Percentiles rank a stretch among this genome's conserved stretches.
phyloP scores from a whole-genome alignment of 1,140 invertebrate genomes.

The Acyrthosiphon pisum region DNA sequence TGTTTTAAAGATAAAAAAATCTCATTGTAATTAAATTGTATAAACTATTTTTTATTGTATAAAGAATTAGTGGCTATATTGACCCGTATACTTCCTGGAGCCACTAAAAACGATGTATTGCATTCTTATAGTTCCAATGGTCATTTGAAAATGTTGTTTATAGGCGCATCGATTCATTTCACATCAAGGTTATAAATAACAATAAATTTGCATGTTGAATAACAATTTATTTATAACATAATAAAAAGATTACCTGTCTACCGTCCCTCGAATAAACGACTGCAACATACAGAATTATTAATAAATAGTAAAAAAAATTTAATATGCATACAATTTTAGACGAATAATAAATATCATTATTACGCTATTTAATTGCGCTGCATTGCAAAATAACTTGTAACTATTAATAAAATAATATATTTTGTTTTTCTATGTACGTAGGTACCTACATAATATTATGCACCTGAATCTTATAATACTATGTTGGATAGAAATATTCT shows the following conservation, averaged over 20 bases:
- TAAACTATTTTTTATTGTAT: neutral
- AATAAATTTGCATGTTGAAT: conserved; percentile 4
- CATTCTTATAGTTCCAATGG: neutral
- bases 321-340: neutral
- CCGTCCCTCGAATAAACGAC: neutral
- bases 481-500: neutral
- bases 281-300: neutral
- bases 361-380: neutral
- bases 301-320: neutral
- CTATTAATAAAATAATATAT: neutral
- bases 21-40: neutral
- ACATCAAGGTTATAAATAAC: conserved; percentile 13
- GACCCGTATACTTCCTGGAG: neutral
- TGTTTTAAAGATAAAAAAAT: neutral
- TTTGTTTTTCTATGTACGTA: neutral
- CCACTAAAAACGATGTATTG: neutral
- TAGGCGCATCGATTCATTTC: neutral
- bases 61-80: neutral
- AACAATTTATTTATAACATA: conserved; percentile 12
- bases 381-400: neutral
- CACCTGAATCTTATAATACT: neutral
- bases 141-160: neutral
- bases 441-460: neutral
- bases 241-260: neutral
- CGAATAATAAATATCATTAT: neutral